Evolutionary conservation across 2,888 invertebrate genomes (phyloP).

Genomic region (Globia sparganii): DNA sequence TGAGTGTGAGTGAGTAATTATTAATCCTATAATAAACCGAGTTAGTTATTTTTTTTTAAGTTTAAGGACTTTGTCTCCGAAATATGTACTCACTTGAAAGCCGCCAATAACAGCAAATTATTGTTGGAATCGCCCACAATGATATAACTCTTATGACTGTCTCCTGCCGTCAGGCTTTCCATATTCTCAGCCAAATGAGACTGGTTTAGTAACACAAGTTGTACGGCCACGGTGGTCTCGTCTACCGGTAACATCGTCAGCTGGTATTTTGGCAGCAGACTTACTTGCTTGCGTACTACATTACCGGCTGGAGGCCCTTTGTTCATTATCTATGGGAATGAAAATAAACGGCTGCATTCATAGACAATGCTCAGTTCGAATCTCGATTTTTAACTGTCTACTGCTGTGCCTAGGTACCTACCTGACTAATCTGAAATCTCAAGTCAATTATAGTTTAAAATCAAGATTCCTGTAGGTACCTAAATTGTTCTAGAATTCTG

Average conservation of each 20-base stretch:
- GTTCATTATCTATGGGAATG: constrained; percentile 91
- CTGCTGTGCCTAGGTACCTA: not conserved
- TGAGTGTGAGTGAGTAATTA: not conserved
- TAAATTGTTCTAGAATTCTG: not conserved
- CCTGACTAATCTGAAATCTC: not conserved
- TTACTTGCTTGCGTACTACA: constrained; percentile 91
- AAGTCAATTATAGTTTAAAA: not conserved
- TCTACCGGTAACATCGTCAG: constrained; percentile 82
- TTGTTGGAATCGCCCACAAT: constrained; percentile 92
- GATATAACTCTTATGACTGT: constrained; percentile 89
- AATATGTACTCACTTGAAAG: constrained; percentile 87
- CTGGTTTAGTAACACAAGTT: constrained; percentile 84
- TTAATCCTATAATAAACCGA: not conserved
- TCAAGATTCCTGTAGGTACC: not conserved
- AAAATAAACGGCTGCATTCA: not conserved
- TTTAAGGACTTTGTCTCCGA: no score
- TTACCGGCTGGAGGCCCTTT: constrained; percentile 94
- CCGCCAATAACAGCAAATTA: constrained; percentile 89
- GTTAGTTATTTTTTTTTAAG: not conserved
- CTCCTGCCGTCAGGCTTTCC: constrained; percentile 85
- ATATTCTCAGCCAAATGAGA: constrained; percentile 83
- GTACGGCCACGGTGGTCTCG: constrained; percentile 77
- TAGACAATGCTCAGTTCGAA: not conserved
- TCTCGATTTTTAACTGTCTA: not conserved
- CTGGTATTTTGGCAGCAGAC: constrained; percentile 91